phyloP scores from a whole-genome alignment of 2,113 vertebrate species.

The Zapus hudsonius region DNA sequence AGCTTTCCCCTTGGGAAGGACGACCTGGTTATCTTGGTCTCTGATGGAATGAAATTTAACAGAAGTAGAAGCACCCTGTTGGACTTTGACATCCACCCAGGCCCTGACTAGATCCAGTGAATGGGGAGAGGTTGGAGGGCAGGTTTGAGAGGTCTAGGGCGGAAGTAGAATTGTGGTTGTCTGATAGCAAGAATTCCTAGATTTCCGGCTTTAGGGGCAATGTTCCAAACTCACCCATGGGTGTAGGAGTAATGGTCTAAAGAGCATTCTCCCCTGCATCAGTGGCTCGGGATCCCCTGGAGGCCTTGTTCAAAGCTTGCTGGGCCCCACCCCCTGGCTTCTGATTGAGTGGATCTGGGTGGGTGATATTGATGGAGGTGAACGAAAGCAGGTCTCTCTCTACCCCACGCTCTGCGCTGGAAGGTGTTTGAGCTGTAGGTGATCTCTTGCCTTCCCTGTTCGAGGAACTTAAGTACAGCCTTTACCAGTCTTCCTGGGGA shows the following conservation, averaged over 20 bases:
- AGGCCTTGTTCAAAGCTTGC: background rate
- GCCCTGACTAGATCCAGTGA: background rate
- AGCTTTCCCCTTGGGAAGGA: background rate
- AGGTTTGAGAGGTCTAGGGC: background rate
- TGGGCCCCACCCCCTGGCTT: background rate
- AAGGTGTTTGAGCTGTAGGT: background rate
- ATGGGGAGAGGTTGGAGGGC: background rate
- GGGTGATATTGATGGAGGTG: background rate
- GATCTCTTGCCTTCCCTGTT: background rate
- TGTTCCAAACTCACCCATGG: background rate
- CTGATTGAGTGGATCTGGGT: background rate
- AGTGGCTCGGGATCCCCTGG: background rate
- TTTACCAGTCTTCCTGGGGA: background rate
- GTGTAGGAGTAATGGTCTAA: background rate
- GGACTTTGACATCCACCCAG: background rate
- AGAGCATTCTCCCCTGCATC: background rate
- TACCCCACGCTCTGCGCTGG: background rate
- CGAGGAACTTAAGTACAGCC: background rate
- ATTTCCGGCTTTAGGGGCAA: background rate
- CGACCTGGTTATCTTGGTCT: background rate
- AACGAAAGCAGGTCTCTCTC: background rate
- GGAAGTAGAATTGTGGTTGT: background rate
- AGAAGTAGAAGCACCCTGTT: background rate
- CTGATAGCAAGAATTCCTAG: background rate
- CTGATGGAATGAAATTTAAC: background rate